These are phyloP conservation scores for Lasioglossum albipes DNA, from an alignment of 1,140 invertebrate species.

Conservation along the genomic window DNA sequence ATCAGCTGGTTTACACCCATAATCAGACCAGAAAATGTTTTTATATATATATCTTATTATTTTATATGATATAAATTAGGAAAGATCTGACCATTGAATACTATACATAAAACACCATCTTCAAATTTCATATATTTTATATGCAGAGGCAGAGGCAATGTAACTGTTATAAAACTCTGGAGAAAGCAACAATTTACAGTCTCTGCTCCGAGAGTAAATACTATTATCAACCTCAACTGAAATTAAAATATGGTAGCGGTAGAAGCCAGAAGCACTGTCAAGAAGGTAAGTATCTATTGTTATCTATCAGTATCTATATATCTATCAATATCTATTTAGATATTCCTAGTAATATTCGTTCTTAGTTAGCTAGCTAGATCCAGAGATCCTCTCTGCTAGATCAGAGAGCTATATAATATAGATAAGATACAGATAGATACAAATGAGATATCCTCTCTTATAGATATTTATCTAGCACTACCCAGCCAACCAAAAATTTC, in stretches of 20 bases:
- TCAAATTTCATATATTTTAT: not conserved
- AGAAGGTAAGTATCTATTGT: not conserved
- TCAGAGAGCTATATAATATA: too few species aligned
- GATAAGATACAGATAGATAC: too few species aligned
- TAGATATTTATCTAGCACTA: too few species aligned
- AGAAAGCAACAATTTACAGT: not conserved
- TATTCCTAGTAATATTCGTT: too few species aligned
- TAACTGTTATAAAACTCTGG: not conserved
- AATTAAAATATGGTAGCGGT: not conserved
- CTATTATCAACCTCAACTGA: not conserved
- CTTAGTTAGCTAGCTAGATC: too few species aligned
- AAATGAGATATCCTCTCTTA: too few species aligned
- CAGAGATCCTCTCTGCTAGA: too few species aligned
- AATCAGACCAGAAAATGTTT: not conserved
- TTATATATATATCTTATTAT: not conserved
- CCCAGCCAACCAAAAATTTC: too few species aligned
- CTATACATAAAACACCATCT: not conserved
- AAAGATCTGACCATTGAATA: not conserved
- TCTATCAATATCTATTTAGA: too few species aligned
- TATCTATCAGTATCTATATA: too few species aligned
- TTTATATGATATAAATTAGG: not conserved
- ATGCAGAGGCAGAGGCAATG: not conserved
- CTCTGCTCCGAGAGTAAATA: not conserved
- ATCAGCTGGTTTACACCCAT: not conserved
- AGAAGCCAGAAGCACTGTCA: not conserved